These are phyloP conservation scores for Adelosebastes latens DNA, from an alignment of 2,797 vertebrate genomes.

Conservation along the genomic window DNA sequence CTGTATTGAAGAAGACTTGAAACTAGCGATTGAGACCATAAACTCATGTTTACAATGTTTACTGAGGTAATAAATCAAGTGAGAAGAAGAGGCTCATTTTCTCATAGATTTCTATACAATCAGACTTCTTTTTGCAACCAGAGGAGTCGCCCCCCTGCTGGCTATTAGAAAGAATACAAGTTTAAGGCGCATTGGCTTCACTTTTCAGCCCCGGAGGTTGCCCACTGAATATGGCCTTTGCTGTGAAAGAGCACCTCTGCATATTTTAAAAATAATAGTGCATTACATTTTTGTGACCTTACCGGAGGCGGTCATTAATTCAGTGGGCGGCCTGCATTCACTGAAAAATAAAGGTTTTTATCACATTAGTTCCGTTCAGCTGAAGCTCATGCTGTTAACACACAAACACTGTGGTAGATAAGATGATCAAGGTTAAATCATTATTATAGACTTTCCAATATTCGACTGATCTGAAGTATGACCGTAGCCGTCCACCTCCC, in stretches of 20 bases:
- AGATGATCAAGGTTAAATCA: neutral
- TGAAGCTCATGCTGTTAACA: neutral
- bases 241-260: slow-evolving; percentile 4
- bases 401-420: neutral
- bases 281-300: slow-evolving; percentile 6
- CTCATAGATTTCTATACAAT: no score
- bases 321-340: neutral
- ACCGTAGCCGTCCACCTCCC: neutral
- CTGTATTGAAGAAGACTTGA: no score
- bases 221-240: neutral
- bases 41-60: no score
- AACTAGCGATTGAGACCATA: no score
- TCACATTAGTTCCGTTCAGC: neutral
- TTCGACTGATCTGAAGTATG: neutral
- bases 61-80: no score
- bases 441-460: neutral
- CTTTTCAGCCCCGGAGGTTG: no score
- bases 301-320: slow-evolving; percentile 6
- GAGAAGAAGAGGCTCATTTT: no score
- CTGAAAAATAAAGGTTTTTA: neutral
- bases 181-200: no score
- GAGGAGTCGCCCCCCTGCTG: no score
- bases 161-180: no score
- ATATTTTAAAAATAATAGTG: slow-evolving; percentile 3
- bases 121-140: no score